These are phyloP conservation scores for Silurus meridionalis DNA, from an alignment of 2,113 vertebrate genomes.

Conservation along the genomic window DNA sequence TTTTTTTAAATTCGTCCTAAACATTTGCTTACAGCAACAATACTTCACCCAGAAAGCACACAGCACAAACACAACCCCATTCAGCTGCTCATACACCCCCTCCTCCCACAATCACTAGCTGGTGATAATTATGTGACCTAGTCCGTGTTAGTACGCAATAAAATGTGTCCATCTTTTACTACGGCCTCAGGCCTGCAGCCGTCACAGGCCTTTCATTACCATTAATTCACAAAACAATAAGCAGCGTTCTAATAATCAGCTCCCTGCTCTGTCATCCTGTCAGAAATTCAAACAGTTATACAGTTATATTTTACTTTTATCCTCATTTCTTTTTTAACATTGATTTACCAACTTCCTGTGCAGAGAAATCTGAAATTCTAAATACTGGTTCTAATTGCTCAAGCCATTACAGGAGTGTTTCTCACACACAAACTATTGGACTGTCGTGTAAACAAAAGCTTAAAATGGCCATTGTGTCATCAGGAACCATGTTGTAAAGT, in stretches of 20 bases:
- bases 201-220: conserved; percentile 27
- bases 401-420: not conserved
- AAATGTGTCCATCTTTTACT: conserved; percentile 5
- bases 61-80: not conserved
- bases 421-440: not conserved
- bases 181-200: conserved; percentile 19
- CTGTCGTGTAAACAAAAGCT: conserved; percentile 21
- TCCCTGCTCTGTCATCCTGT: not conserved
- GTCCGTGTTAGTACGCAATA: not conserved
- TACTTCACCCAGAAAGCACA: not conserved
- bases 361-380: not conserved
- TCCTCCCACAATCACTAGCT: not conserved
- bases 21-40: not conserved
- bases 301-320: not conserved
- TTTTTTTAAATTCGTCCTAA: not conserved
- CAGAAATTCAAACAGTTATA: not conserved
- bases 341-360: not conserved
- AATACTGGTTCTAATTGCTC: not conserved
- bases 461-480: not conserved
- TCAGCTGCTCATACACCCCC: not conserved
- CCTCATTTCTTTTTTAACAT: not conserved
- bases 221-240: not conserved
- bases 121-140: not conserved
- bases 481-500: not conserved
- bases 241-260: not conserved